Percentiles rank a stretch among this genome's conserved stretches.
phyloP scores from a whole-genome alignment of 2,888 invertebrate species.

The Drosophila nr. perissopoda region DNA sequence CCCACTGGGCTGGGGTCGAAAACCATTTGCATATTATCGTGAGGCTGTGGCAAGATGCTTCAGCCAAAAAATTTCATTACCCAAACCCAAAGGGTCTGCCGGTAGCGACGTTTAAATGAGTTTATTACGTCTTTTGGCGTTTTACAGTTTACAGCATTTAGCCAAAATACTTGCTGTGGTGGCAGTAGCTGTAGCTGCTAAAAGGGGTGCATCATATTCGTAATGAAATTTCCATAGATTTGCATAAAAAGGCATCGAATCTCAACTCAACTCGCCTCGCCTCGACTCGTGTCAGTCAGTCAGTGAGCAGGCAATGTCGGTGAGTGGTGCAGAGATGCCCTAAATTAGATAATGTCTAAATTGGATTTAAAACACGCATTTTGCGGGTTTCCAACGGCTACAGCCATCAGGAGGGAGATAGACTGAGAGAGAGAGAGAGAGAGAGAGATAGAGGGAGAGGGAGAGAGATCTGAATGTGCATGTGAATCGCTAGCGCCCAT shows the following conservation, averaged over 20 bases:
- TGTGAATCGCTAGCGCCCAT: conserved; percentile 55
- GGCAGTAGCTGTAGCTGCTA: neutral
- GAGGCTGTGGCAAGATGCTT: conserved; percentile 64
- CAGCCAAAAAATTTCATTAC: conserved; percentile 75
- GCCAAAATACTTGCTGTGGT: conserved; percentile 36
- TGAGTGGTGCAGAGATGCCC: conserved; percentile 72
- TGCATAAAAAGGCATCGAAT: conserved; percentile 68
- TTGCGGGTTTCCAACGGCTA: conserved; percentile 78
- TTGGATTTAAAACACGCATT: conserved; percentile 84
- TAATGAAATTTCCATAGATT: conserved; percentile 81
- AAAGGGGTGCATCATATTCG: conserved; percentile 64
- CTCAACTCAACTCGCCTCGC: conserved; percentile 15
- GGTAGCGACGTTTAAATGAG: conserved; percentile 78
- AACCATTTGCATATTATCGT: conserved; percentile 75
- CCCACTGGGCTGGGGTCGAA: conserved; percentile 43
- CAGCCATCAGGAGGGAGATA: conserved; percentile 19
- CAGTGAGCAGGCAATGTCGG: conserved; percentile 11
- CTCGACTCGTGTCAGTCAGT: neutral
- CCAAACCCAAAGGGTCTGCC: conserved; percentile 56
- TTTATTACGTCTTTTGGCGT: conserved; percentile 79
- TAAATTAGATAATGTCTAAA: conserved; percentile 84
- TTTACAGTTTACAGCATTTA: conserved; percentile 72
- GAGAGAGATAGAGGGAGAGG: neutral
- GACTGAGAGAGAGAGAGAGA: conserved; percentile 9
- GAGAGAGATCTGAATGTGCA: conserved; percentile 18